These are phyloP conservation scores for Eristalis pertinax DNA, from an alignment of 2,888 invertebrate genomes.

Conservation along the genomic window DNA sequence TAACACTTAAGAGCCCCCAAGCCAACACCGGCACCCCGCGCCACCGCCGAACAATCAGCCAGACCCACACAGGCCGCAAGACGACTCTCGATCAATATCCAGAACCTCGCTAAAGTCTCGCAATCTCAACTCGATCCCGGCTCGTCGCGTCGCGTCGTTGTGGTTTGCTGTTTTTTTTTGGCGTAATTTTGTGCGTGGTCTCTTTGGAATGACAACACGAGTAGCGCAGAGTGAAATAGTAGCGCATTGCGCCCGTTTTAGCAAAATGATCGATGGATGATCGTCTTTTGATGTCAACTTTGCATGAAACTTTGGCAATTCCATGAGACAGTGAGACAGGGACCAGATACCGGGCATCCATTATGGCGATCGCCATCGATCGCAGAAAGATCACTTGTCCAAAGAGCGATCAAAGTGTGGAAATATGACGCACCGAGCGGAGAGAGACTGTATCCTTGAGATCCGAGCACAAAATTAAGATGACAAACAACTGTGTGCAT, in stretches of 20 bases:
- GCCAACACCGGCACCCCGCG: conserved; percentile 29
- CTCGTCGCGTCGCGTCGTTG: background rate
- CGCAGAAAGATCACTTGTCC: conserved; percentile 20
- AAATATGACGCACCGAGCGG: conserved; percentile 24
- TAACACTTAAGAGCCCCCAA: conserved; percentile 38
- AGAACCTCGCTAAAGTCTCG: background rate
- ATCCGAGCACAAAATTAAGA: conserved; percentile 42
- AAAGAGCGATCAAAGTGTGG: background rate
- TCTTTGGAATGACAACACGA: conserved; percentile 7
- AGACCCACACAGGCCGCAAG: conserved; percentile 16
- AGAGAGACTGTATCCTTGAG: conserved; percentile 30
- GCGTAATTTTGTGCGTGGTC: conserved; percentile 39
- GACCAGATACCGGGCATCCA: conserved; percentile 23
- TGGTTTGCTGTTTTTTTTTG: too few relatives aligned
- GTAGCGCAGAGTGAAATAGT: conserved; percentile 40
- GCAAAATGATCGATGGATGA: conserved; percentile 65
- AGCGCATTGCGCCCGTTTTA: conserved; percentile 52
- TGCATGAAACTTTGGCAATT: conserved; percentile 67
- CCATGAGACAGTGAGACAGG: conserved; percentile 36
- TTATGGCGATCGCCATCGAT: conserved; percentile 33
- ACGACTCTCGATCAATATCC: conserved; percentile 47
- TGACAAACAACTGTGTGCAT: conserved; percentile 49
- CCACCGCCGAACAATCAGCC: background rate
- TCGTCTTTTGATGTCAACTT: conserved; percentile 71
- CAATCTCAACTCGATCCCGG: conserved; percentile 51